Percentiles rank a stretch among this genome's conserved stretches.
Evolutionary conservation across 2,888 invertebrate species (phyloP).

Genomic region (Drosophila ustulata): DNA sequence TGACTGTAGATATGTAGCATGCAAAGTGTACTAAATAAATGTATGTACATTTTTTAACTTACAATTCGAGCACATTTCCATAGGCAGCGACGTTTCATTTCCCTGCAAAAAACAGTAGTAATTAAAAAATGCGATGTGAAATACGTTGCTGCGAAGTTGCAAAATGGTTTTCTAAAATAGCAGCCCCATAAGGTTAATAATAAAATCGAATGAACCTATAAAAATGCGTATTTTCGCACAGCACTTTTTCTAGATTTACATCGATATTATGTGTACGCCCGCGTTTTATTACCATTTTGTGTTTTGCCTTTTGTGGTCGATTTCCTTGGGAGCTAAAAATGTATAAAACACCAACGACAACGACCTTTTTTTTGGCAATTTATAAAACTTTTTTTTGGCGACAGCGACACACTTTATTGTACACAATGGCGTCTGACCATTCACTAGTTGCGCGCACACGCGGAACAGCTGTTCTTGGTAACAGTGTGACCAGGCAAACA

Average conservation of each 20-base stretch:
- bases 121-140: not conserved
- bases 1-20: conserved; percentile 28
- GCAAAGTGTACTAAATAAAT: not conserved
- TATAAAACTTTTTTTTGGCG: conserved; percentile 51
- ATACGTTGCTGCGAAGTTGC: conserved; percentile 3
- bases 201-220: conserved; percentile 28
- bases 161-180: conserved; percentile 7
- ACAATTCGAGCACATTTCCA: conserved; percentile 75
- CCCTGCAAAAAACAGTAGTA: conserved; percentile 46
- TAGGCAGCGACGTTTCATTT: conserved; percentile 69
- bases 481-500: conserved; percentile 21
- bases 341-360: conserved; percentile 44
- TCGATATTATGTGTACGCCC: not conserved
- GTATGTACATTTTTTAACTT: conserved; percentile 41
- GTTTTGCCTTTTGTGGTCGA: conserved; percentile 40
- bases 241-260: conserved; percentile 14
- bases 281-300: conserved; percentile 57
- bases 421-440: conserved; percentile 60
- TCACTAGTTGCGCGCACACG: conserved; percentile 42
- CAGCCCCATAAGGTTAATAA: not conserved
- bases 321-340: conserved; percentile 53
- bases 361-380: conserved; percentile 50
- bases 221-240: conserved; percentile 48
- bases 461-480: conserved; percentile 35
- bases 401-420: conserved; percentile 62